Evolutionary conservation across 2,888 invertebrate species (phyloP).

Genomic region (Timema cristinae): DNA sequence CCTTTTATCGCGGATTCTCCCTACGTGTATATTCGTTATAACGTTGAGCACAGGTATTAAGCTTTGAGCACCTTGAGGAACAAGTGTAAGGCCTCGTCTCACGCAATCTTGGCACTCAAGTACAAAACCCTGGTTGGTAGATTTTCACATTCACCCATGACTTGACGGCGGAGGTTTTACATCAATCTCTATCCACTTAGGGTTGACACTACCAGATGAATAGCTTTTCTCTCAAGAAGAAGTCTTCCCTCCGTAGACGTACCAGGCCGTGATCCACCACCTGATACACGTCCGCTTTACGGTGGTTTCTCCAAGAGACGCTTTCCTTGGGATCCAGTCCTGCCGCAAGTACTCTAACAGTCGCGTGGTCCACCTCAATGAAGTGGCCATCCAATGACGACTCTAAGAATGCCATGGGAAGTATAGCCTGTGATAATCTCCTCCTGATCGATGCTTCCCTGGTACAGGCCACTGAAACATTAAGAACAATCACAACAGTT

Average conservation of each 20-base stretch:
- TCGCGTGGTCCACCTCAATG: constrained; percentile 46
- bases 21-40: constrained; percentile 38
- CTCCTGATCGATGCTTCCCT: too few relatives aligned
- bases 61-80: constrained; percentile 36
- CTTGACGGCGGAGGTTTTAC: constrained; percentile 51
- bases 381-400: neutral
- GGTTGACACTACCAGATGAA: constrained; percentile 42
- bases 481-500: too few relatives aligned
- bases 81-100: constrained; percentile 44
- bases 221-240: constrained; percentile 42
- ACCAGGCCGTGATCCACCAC: constrained; percentile 41
- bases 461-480: too few relatives aligned
- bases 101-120: constrained; percentile 51
- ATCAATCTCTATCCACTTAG: constrained; percentile 60
- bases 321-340: constrained; percentile 24
- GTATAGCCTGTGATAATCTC: constrained; percentile 22
- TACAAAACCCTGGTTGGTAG: constrained; percentile 51
- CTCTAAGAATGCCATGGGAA: constrained; percentile 27
- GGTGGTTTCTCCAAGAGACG: constrained; percentile 14
- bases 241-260: constrained; percentile 36
- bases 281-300: constrained; percentile 37
- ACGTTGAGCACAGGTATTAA: constrained; percentile 41
- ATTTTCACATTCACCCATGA: constrained; percentile 47
- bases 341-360: constrained; percentile 46
- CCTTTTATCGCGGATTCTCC: constrained; percentile 35